Conservation (phyloP, 2,113 vertebrate genomes). For the Illadopsis cleaveri region DNA sequence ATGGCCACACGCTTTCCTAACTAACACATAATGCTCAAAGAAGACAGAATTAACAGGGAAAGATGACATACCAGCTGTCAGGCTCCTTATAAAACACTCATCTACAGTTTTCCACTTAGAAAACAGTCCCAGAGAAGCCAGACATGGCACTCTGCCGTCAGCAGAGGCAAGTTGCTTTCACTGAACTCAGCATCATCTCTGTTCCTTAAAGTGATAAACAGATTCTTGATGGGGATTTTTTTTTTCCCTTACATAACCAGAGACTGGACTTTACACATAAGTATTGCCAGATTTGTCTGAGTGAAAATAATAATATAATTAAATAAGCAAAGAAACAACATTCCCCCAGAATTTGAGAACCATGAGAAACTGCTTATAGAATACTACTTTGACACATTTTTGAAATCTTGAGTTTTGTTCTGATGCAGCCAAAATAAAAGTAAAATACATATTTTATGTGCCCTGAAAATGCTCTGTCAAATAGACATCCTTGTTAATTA, state of each 20-base stretch:
- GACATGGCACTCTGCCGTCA: not conserved
- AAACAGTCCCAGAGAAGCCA: constrained; percentile 1
- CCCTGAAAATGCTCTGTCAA: not conserved
- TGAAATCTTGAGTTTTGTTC: not conserved
- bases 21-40: not conserved
- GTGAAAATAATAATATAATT: not conserved
- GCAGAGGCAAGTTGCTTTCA: not conserved
- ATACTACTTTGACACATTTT: not conserved
- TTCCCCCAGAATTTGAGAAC: not conserved
- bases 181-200: not conserved
- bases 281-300: not conserved
- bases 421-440: not conserved
- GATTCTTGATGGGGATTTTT: not conserved
- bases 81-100: not conserved
- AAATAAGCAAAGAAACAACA: not conserved
- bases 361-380: not conserved
- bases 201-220: not conserved
- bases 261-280: not conserved
- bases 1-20: not conserved
- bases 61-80: constrained; percentile 22
- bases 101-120: not conserved
- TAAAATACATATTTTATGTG: not conserved
- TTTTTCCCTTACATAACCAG: not conserved
- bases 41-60: not conserved
- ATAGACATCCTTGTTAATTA: not conserved